These are phyloP conservation scores for Latheticus oryzae DNA, from an alignment of 2,888 invertebrate genomes.

Conservation along the genomic window DNA sequence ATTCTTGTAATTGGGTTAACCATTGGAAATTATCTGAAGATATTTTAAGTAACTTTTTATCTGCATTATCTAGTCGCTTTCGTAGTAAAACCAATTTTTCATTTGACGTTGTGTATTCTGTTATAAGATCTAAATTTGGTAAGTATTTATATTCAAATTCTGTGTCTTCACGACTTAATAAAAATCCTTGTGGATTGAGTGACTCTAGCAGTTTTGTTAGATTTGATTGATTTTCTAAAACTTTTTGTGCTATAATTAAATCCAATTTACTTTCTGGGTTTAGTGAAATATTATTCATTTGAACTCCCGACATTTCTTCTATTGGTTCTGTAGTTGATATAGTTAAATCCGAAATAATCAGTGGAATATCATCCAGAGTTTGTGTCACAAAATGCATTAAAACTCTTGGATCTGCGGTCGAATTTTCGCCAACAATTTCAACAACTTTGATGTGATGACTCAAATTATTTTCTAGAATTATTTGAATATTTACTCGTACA, in stretches of 20 bases:
- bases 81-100: no score
- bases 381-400: slow-evolving; percentile 13
- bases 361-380: slow-evolving; percentile 17
- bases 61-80: no score
- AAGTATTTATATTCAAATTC: slow-evolving; percentile 2
- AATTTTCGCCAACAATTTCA: slow-evolving; percentile 62
- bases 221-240: neutral
- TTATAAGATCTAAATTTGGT: neutral
- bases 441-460: slow-evolving; percentile 72
- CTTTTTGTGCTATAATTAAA: slow-evolving; percentile 5
- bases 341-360: slow-evolving; percentile 10
- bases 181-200: slow-evolving; percentile 8
- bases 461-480: slow-evolving; percentile 78
- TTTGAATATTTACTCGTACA: slow-evolving; percentile 74
- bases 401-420: neutral
- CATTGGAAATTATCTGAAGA: no score
- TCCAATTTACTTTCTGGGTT: slow-evolving; percentile 3
- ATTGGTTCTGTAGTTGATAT: slow-evolving; percentile 13
- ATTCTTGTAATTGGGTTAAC: no score
- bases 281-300: slow-evolving; percentile 56
- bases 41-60: no score
- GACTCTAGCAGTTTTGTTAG: slow-evolving; percentile 6
- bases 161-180: slow-evolving; percentile 12
- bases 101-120: neutral
- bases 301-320: slow-evolving; percentile 3